A percentile compares a stretch with the other conserved stretches of the same genome.
Conservation (phyloP, 2,797 vertebrate species). For the Lutjanus campechanus region DNA sequence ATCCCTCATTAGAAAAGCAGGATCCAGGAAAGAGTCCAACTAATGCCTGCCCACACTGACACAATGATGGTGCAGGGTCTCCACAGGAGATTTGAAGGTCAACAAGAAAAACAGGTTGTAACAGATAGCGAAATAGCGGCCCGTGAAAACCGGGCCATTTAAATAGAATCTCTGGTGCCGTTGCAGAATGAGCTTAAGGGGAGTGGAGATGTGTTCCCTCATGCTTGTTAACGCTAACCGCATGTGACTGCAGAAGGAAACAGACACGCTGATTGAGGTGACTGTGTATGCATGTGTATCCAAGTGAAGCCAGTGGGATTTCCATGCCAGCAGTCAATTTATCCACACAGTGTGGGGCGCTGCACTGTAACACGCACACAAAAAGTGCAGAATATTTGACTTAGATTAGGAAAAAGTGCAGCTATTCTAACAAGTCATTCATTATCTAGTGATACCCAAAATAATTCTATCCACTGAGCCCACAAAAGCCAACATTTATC, state of each 20-base stretch:
- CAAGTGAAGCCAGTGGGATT: constrained; percentile 64
- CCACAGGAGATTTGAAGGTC: constrained; percentile 79
- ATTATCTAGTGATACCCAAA: constrained; percentile 64
- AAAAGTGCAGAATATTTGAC: constrained; percentile 52
- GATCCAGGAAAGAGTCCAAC: constrained; percentile 83
- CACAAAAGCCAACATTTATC: constrained; percentile 78
- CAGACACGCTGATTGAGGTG: constrained; percentile 65
- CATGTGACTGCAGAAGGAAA: constrained; percentile 68
- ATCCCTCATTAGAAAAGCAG: constrained; percentile 84
- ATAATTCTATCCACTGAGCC: constrained; percentile 68
- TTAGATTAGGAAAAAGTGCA: constrained; percentile 55
- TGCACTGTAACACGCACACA: constrained; percentile 24
- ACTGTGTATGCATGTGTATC: constrained; percentile 64
- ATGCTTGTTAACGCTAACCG: constrained; percentile 75
- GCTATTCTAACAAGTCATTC: constrained; percentile 66
- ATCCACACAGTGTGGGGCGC: constrained; percentile 24
- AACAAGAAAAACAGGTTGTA: constrained; percentile 75
- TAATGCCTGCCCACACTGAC: constrained; percentile 73
- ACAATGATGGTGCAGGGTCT: constrained; percentile 69
- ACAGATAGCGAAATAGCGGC: constrained; percentile 54
- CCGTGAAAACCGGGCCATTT: constrained; percentile 57
- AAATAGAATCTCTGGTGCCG: constrained; percentile 49
- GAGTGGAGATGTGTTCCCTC: constrained; percentile 53
- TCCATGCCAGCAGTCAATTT: constrained; percentile 57
- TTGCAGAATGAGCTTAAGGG: constrained; percentile 51